Percentiles rank a stretch among this genome's conserved stretches.
Evolutionary conservation across 37 sponge, comb jelly and placozoan genomes (phyloP).

Genomic region (Bolinopsis microptera): DNA sequence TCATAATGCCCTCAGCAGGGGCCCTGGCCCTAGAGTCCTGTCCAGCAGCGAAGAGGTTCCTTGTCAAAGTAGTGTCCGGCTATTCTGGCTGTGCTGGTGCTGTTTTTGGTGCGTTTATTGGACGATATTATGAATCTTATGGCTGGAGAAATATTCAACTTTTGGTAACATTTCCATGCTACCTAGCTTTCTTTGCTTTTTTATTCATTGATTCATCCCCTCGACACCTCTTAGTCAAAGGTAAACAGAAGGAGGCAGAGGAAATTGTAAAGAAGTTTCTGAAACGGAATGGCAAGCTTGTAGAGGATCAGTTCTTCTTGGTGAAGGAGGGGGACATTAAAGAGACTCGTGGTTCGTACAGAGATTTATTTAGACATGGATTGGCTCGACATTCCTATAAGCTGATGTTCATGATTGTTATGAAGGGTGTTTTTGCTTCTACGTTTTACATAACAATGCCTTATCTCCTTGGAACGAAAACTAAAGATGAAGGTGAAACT

Average conservation of each 20-base stretch:
- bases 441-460: slow-evolving; percentile 36
- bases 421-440: slow-evolving; percentile 31
- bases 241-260: neutral
- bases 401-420: slow-evolving; percentile 17
- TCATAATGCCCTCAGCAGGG: slow-evolving; percentile 38
- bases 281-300: neutral
- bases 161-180: neutral
- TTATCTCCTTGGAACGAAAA: neutral
- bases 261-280: neutral
- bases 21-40: neutral
- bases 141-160: slow-evolving; percentile 19
- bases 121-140: neutral
- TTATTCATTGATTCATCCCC: neutral
- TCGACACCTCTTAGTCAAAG: neutral
- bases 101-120: neutral
- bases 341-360: slow-evolving; percentile 21
- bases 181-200: neutral
- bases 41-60: slow-evolving; percentile 17
- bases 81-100: slow-evolving; percentile 28
- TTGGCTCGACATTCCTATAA: neutral
- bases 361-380: neutral
- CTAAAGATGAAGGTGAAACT: neutral
- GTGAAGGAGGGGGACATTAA: neutral
- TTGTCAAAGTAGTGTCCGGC: slow-evolving; percentile 29
- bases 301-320: neutral